Evolutionary conservation across 1,140 invertebrate species (phyloP), one percentile per base, ranked within the genome.

Genomic region (Drosophila willistoni): DNA sequence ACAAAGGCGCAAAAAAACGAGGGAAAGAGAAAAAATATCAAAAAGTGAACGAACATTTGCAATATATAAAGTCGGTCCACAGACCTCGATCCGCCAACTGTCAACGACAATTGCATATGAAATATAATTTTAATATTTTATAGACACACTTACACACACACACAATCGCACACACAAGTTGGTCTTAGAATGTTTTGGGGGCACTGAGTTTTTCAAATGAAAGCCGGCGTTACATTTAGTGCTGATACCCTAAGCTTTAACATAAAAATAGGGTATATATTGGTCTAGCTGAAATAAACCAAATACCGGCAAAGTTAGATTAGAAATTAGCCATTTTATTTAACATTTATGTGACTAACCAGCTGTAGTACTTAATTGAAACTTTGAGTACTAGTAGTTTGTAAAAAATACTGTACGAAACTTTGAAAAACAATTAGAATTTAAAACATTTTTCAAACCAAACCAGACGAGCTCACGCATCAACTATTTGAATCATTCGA

Each of bases 81-180:
- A 63, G 56, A 34, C 57, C 59, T 51, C 56, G 47, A 14, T 59
- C 68, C 39, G 59, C 59, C 64, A 75, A 86, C 74, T 82, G 82
- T 75, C 66, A 72, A 57, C 79, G 83, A 86, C 82, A 87, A 86
- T 86, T 86, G 82, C 83, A 86, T 82, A 87, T 87, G 83, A 86
- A 82, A 86, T 87, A 86, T 86, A 86, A 87, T 87, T 86, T 86
- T 86, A 87, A 86, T 86, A 86, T 86, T 82, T 86, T 82, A 86
- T 73, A 79, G 83, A 86, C 68, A 86, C 62, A 55, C 68, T 55
- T 64, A 34, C 64, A 39, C 41, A 54, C 59, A 62, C 66, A 70
- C 60, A 61, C 59, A 25, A 1, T 54, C 55, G 59, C 68, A 62
- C 29, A 39, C 9, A 59, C 7, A 36, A 14, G 41, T 25, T n/a